Evolutionary conservation across 2,113 vertebrate species (phyloP), one percentile per base, ranked within the genome.

Genomic region (Lophius piscatorius): DNA sequence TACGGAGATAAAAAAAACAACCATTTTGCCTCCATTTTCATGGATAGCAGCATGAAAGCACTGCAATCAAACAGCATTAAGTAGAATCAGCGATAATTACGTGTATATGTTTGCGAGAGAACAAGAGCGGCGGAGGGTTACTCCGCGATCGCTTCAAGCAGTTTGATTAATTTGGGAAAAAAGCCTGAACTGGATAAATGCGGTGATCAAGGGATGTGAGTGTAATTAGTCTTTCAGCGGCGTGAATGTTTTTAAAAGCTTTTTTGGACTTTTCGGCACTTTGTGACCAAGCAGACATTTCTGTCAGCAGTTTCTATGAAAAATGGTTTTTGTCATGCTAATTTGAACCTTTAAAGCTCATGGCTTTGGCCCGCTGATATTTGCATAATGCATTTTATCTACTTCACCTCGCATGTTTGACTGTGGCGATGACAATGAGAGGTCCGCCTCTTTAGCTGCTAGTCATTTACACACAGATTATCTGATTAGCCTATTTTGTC

Each of bases 61-160:
- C 11, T 14, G 47, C 13, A 66, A 58, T 50, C 51, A 24, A 16
- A 55, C 14, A 35, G 48, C 56, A 31, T 38, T 22, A 52, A 62
- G 40, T 21, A 50, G 28, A 1, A 23, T 55, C 18, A 11, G 36
- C 18, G 41, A 65, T 38, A 56, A 75, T 75, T 36, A 40, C 61
- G n/a, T 40, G 31, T 8, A 11, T 54, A 41, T 42, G 6, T 26
- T 13, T 21, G 20, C 5, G 9, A 3, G 47, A 39, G 23, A 12
- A 11, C 22, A 17, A 26, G 3, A 36, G 31, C 41, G 29, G 21
- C 8, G 45, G 21, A 39, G n/a, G 40, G 12, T 61, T 56, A 51
- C 54, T 57, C n/a, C 14, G 29, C 41, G 35, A 69, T 68, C 50
- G 51, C 48, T 67, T 57, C 5, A 46, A 60, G 59, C 48, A 20